Percentiles rank a stretch among this genome's conserved stretches.
phyloP scores from a whole-genome alignment of 2,113 vertebrate species.

The Cisticola juncidis region DNA sequence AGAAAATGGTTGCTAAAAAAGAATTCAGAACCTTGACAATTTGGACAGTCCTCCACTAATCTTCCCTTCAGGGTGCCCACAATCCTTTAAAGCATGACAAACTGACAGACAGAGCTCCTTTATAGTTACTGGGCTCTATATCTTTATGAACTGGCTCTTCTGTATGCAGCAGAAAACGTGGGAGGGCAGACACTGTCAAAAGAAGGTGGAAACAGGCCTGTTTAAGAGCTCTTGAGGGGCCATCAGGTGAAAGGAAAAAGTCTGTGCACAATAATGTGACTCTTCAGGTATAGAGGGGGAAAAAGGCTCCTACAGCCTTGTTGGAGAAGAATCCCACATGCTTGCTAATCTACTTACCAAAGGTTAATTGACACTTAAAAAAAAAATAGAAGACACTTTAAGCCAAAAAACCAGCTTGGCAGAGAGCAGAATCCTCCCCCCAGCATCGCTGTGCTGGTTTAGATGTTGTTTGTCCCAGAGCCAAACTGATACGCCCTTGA shows the following conservation, averaged over 20 bases:
- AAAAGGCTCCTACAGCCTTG: not conserved
- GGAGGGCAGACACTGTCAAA: not conserved
- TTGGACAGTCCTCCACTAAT: constrained; percentile 46
- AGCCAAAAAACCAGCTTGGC: not conserved
- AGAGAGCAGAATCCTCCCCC: not conserved
- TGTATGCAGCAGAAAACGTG: not conserved
- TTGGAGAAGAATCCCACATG: not conserved
- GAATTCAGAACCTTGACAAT: constrained; percentile 27
- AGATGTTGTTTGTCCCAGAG: not conserved
- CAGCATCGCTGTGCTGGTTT: not conserved
- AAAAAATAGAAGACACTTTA: not conserved
- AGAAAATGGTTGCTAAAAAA: constrained; percentile 22
- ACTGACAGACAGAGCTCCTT: constrained; percentile 36
- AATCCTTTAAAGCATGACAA: constrained; percentile 67
- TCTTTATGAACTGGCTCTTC: constrained; percentile 50
- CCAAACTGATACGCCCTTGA: not conserved
- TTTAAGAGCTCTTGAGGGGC: not conserved
- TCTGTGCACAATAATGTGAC: not conserved
- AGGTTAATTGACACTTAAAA: not conserved
- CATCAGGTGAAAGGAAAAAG: not conserved
- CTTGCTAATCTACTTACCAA: not conserved
- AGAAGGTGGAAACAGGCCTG: not conserved
- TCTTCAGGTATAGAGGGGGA: not conserved
- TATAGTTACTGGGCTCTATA: not conserved
- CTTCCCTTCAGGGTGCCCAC: constrained; percentile 59